phyloP scores from a whole-genome alignment of 2,888 invertebrate genomes.

The Didymodactylos carnosus region DNA sequence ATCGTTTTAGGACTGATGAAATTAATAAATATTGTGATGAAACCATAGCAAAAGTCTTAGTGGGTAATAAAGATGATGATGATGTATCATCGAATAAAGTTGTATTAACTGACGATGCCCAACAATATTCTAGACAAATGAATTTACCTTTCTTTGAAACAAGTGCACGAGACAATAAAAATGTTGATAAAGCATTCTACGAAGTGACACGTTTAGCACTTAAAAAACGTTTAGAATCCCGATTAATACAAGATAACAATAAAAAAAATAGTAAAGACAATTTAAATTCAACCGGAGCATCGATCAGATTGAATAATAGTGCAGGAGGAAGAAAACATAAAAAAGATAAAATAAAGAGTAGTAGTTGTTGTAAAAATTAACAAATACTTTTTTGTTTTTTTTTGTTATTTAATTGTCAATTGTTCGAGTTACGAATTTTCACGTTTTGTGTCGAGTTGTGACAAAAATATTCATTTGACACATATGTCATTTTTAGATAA shows the following conservation, averaged over 20 bases:
- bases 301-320: not conserved
- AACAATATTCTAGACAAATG: constrained; percentile 89
- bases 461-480: no score
- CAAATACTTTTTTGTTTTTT: not conserved
- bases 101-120: constrained; percentile 84
- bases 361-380: not conserved
- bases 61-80: constrained; percentile 34
- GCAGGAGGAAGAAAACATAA: not conserved
- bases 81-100: constrained; percentile 46
- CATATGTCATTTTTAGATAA: no score
- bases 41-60: constrained; percentile 45
- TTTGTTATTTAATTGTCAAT: not conserved
- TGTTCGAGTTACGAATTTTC: not conserved
- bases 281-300: not conserved
- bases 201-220: not conserved
- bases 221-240: not conserved
- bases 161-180: constrained; percentile 93
- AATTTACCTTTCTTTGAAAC: constrained; percentile 89
- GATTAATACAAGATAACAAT: not conserved
- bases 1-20: no score
- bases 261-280: not conserved
- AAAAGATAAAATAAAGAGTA: not conserved
- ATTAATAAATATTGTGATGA: constrained; percentile 99
- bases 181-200: constrained; percentile 73
- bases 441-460: not conserved